These are phyloP conservation scores for Myrmecophaga tridactyla DNA, from an alignment of 2,113 vertebrate species.

Conservation along the genomic window DNA sequence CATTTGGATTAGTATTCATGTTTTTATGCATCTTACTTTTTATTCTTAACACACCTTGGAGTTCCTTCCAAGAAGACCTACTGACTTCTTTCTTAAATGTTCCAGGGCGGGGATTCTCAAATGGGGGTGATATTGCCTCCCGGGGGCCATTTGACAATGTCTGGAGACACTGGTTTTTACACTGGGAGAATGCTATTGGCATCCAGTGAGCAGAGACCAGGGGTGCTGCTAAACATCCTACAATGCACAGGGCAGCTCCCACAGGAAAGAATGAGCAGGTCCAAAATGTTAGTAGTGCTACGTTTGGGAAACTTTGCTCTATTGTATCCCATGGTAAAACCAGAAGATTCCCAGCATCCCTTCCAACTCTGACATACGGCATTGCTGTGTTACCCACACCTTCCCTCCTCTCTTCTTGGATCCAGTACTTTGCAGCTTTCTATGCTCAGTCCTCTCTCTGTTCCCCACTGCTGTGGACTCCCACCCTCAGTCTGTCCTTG, in stretches of 20 bases:
- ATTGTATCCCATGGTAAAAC: background rate
- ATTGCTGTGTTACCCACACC: background rate
- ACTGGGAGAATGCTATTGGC: no score
- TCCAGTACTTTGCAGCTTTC: background rate
- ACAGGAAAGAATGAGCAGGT: no score
- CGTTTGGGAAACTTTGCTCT: background rate
- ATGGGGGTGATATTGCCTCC: background rate
- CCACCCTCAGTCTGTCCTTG: background rate
- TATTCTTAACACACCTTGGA: background rate
- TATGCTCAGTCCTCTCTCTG: accelerated
- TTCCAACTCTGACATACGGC: background rate
- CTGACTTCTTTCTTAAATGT: background rate
- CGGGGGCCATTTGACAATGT: background rate
- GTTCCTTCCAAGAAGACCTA: background rate
- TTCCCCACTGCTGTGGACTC: background rate
- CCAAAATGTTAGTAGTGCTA: background rate
- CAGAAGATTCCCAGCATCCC: background rate
- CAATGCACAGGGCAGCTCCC: background rate
- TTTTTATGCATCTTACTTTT: background rate
- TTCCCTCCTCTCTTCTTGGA: background rate
- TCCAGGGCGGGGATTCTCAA: background rate
- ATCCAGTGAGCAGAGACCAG: background rate
- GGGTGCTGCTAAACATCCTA: background rate
- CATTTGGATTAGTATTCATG: background rate
- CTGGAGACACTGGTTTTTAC: background rate